These are phyloP conservation scores for human (Homo sapiens) DNA, from an alignment of 2,113 vertebrate species.

Conservation along the genomic window DNA sequence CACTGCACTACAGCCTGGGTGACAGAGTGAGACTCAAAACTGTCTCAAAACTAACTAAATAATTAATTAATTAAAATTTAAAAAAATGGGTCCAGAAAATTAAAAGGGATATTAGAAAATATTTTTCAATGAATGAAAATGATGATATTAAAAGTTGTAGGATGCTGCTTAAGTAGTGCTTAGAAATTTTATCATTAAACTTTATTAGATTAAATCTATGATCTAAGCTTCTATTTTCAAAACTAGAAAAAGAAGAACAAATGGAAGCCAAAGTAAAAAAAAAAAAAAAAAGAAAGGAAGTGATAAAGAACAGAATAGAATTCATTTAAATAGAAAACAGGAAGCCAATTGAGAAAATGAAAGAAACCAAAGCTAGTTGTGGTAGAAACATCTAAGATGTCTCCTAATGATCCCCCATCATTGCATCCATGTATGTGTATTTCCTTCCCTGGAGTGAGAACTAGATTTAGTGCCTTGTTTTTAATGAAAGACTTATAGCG, in stretches of 20 bases:
- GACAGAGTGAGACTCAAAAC: too few relatives aligned
- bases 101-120: not conserved
- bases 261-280: not conserved
- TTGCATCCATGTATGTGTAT: not conserved
- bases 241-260: not conserved
- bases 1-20: too few relatives aligned
- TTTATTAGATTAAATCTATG: not conserved
- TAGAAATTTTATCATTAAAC: not conserved
- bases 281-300: not conserved
- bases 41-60: too few relatives aligned
- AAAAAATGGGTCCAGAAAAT: not conserved
- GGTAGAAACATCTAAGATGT: not conserved
- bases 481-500: not conserved
- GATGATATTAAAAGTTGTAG: not conserved
- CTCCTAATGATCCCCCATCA: not conserved
- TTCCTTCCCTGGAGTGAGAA: not conserved
- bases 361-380: not conserved
- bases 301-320: not conserved
- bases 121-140: not conserved
- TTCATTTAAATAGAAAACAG: not conserved
- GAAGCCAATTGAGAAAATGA: not conserved
- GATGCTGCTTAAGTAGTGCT: not conserved
- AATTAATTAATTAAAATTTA: too few relatives aligned
- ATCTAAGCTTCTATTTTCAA: not conserved
- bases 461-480: not conserved